Conservation (phyloP, 2,797 vertebrate species). For the Oreonectes daqikongensis region DNA sequence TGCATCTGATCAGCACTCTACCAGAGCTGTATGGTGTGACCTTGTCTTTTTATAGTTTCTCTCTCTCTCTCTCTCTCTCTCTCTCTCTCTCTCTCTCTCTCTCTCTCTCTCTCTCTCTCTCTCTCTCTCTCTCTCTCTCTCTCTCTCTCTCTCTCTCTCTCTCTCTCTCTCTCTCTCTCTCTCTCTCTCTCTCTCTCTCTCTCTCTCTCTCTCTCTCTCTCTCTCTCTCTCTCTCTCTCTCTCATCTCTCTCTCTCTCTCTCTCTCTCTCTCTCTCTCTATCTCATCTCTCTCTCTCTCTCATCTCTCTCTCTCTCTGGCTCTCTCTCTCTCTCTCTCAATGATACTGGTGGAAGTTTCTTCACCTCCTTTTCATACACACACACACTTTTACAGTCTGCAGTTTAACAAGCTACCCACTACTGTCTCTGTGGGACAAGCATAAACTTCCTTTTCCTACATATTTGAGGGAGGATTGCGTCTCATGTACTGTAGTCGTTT, state of each 20-base stretch:
- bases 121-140: not conserved
- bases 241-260: not conserved
- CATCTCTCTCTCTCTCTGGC: not conserved
- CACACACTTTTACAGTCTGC: not conserved
- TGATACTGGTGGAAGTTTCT: constrained; percentile 48
- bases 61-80: constrained; percentile 24
- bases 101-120: not conserved
- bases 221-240: constrained; percentile 3
- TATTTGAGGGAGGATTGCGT: not conserved
- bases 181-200: not conserved
- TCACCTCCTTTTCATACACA: constrained; percentile 36
- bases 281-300: no score
- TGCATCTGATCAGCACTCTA: constrained; percentile 50
- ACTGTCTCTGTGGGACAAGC: not conserved
- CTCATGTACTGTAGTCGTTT: constrained; percentile 30
- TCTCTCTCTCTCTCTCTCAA: constrained; percentile 1
- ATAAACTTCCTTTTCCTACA: not conserved
- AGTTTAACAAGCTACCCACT: constrained; percentile 1
- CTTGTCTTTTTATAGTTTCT: constrained; percentile 56
- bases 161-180: not conserved
- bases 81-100: not conserved
- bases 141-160: not conserved
- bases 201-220: constrained; percentile 21
- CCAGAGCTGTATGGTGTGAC: constrained; percentile 45
- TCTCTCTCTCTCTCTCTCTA: not conserved